A percentile compares a stretch with the other conserved stretches of the same genome.
These are phyloP conservation scores for Amphipyra tragopoginis DNA, from an alignment of 2,888 invertebrate genomes.

Conservation along the genomic window DNA sequence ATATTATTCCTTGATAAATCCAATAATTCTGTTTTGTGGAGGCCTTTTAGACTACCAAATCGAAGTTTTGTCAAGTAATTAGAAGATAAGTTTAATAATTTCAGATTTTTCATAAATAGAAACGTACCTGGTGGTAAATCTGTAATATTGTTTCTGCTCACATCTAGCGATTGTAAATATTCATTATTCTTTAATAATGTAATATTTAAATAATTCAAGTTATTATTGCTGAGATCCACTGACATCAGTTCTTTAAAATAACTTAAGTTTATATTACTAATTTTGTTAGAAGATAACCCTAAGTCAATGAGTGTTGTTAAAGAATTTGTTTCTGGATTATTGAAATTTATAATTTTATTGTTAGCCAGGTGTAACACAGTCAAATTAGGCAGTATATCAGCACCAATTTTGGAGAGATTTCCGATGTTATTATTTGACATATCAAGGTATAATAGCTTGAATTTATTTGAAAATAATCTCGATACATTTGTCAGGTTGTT, in stretches of 20 bases:
- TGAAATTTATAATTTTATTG: slow-evolving; percentile 75
- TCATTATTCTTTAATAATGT: slow-evolving; percentile 71
- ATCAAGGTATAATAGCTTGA: slow-evolving; percentile 70
- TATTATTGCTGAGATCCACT: slow-evolving; percentile 76
- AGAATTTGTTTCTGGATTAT: slow-evolving; percentile 70
- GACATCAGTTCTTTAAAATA: slow-evolving; percentile 72
- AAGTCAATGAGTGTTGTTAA: slow-evolving; percentile 71
- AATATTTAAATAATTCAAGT: slow-evolving; percentile 65
- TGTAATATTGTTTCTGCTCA: slow-evolving; percentile 75
- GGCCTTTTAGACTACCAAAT: slow-evolving; percentile 79
- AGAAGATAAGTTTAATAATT: slow-evolving; percentile 76
- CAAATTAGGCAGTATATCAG: slow-evolving; percentile 66
- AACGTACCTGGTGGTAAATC: slow-evolving; percentile 79
- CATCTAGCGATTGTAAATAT: slow-evolving; percentile 73
- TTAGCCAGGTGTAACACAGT: slow-evolving; percentile 70
- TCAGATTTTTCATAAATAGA: slow-evolving; percentile 73
- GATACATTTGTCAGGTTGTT: slow-evolving; percentile 70
- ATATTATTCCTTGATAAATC: slow-evolving; percentile 81
- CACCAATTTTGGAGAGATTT: slow-evolving; percentile 57
- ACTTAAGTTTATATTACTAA: slow-evolving; percentile 72
- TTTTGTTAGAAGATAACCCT: slow-evolving; percentile 71
- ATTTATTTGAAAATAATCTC: slow-evolving; percentile 61
- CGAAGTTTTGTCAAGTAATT: slow-evolving; percentile 73
- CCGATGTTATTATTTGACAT: slow-evolving; percentile 72
- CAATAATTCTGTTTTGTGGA: slow-evolving; percentile 75